Evolutionary conservation across 1,140 invertebrate species (phyloP).

Genomic region (Frieseomelitta varia): DNA sequence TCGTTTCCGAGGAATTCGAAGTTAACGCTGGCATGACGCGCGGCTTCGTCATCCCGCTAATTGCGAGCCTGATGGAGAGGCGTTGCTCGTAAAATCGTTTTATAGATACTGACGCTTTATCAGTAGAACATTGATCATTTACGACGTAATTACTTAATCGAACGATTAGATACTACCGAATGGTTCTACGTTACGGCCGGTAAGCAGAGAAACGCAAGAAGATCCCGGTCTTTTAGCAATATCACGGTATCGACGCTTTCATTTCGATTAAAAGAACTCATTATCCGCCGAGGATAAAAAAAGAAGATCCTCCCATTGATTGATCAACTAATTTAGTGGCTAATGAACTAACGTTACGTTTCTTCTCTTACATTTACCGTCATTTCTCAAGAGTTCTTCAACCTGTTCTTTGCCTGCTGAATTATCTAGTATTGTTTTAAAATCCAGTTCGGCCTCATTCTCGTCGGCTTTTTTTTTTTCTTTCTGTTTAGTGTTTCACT

Average conservation of each 20-base stretch:
- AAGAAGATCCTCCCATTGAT: too few relatives aligned
- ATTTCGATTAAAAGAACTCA: background rate
- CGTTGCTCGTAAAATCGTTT: slow-evolving; percentile 29
- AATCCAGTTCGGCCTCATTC: too few relatives aligned
- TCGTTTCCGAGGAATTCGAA: background rate
- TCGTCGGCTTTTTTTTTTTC: too few relatives aligned
- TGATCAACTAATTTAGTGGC: background rate
- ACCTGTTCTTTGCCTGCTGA: too few relatives aligned
- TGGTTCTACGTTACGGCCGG: background rate
- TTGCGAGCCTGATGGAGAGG: background rate
- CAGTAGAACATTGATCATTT: slow-evolving; percentile 16
- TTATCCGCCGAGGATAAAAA: background rate
- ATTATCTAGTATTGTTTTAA: too few relatives aligned
- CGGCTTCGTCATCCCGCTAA: background rate
- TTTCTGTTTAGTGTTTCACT: too few relatives aligned
- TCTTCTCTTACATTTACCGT: too few relatives aligned
- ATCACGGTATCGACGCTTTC: background rate
- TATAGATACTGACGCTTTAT: background rate
- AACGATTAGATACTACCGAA: slow-evolving; percentile 12
- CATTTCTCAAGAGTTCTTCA: background rate
- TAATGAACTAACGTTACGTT: slow-evolving; percentile 2
- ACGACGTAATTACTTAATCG: slow-evolving; percentile 46
- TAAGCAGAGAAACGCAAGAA: slow-evolving; percentile 5
- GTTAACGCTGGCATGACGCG: background rate
- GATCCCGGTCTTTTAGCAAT: background rate